Conservation (phyloP, 53 echinoderm and acorn worm genomes). For the Antedon mediterranea region DNA sequence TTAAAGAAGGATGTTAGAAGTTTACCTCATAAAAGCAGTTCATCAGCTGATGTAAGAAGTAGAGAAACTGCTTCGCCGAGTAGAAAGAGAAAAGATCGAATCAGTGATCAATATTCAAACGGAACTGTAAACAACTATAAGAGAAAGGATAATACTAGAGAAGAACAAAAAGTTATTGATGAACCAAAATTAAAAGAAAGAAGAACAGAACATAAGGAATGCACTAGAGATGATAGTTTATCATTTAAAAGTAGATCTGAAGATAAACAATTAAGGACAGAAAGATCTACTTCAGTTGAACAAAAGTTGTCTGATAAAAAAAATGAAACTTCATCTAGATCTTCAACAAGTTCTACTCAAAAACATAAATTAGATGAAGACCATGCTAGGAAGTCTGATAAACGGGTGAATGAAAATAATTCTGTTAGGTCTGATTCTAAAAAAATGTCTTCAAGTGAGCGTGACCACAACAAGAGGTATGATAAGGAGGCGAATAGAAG, state of each 20-base stretch:
- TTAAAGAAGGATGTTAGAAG: neutral
- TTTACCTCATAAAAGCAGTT: neutral
- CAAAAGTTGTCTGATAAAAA: neutral
- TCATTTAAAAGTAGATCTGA: neutral
- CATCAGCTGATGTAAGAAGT: neutral
- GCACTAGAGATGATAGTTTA: too few species aligned
- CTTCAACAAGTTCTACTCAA: neutral
- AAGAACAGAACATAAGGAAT: neutral
- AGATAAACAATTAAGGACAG: neutral
- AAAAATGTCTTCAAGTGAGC: too few species aligned
- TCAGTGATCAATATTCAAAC: neutral
- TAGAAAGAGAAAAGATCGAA: neutral
- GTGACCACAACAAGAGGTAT: too few species aligned
- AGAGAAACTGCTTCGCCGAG: neutral
- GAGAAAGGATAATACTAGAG: neutral
- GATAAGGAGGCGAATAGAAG: too few species aligned
- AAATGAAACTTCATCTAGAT: neutral
- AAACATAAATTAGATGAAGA: neutral
- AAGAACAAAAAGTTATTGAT: neutral
- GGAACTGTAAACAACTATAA: neutral
- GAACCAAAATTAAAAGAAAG: neutral
- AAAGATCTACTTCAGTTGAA: neutral
- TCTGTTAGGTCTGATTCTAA: too few species aligned
- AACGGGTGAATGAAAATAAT: neutral
- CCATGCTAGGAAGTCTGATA: neutral